Base-by-base conservation (phyloP, 1,140 invertebrate species). In the Eciton burchellii region DNA sequence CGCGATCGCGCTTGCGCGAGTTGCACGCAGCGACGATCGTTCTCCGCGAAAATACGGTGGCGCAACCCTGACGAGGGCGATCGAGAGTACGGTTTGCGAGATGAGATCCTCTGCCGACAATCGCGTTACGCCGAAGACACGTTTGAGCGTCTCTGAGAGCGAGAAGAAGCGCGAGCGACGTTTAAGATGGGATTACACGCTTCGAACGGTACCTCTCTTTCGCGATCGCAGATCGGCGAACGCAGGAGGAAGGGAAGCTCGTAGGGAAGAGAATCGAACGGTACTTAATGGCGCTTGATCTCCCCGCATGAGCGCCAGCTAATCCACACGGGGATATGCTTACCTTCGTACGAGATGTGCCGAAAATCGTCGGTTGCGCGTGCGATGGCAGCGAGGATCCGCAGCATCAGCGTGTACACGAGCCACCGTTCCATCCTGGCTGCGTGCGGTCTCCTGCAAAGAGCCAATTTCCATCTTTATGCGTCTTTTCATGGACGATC, bases 341-440 rank as follows among this genome's bases (percentile, higher is more conserved):
- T 88, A 93, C 92, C 92, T 88, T 91, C 90, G 81, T 92, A 92
- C 41, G 90, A 91, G 19, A 93, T 91, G 63, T 91, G 90, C 47
- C 92, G 92, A 86, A 92, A 93, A 79, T 93, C 92, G 62, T 89
- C 85, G 35, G 82, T 60, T n/a, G 88, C 89, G 12, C 54, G 29
- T 41, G 84, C 52, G 12, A 49, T 16, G 1, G 82, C 71, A 9
- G 89, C 59, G 12, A 91, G 11, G 29, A 81, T 73, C 5, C 82
- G 84, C 59, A 91, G 56, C 19, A 88, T 52, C 59, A 90, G 19
- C 43, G 79, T 52, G 16, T 84, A 84, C 29, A 73, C 52, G 72
- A 35, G 45, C 83, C 74, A 79, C 65, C 81, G 73, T 9, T 83
- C 81, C 85, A 90, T 89, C 76, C 77, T 86, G 49, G 63, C 52